Percentiles rank a stretch among this genome's conserved stretches.
Evolutionary conservation across 2,797 vertebrate genomes (phyloP).

Genomic region (Kryptolebias ocellatus): DNA sequence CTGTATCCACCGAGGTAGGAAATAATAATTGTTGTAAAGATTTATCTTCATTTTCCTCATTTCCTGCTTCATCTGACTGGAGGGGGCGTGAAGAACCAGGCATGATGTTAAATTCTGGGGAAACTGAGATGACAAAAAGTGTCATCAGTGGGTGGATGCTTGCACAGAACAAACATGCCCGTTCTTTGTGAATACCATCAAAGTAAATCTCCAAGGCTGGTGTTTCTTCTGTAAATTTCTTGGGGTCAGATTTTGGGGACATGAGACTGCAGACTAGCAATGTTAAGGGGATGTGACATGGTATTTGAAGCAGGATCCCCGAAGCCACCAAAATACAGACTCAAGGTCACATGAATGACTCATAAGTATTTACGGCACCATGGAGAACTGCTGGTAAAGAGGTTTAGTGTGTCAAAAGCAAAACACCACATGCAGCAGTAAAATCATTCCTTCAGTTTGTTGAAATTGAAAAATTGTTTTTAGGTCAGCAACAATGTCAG

Average conservation of each 20-base stretch:
- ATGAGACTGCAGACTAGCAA: slow-evolving; percentile 9
- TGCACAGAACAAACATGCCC: not conserved
- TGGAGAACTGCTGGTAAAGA: slow-evolving; percentile 11
- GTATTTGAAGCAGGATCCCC: slow-evolving; percentile 52
- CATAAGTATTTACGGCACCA: not conserved
- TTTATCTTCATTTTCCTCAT: slow-evolving; percentile 67
- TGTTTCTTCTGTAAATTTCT: slow-evolving; percentile 42
- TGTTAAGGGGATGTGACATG: slow-evolving; percentile 48
- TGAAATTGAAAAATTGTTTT: not conserved
- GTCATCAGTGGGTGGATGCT: not conserved
- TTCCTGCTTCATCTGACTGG: slow-evolving; percentile 61
- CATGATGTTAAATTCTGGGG: slow-evolving; percentile 41
- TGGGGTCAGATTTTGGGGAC: slow-evolving; percentile 19
- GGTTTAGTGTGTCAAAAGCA: slow-evolving; percentile 3
- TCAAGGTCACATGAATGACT: slow-evolving; percentile 25
- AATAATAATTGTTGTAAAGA: slow-evolving; percentile 67
- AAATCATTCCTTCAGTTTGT: not conserved
- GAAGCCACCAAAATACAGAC: slow-evolving; percentile 32
- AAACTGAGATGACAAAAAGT: slow-evolving; percentile 46
- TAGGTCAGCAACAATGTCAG: too few species aligned
- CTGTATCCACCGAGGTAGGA: slow-evolving; percentile 52
- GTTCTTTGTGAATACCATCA: slow-evolving; percentile 13
- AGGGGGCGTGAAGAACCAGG: slow-evolving; percentile 40
- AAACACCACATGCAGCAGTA: not conserved
- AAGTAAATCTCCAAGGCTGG: slow-evolving; percentile 43